A percentile compares a stretch with the other conserved stretches of the same genome.
These are phyloP conservation scores for Scelioninae gen. 1 DNA, from an alignment of 2,888 invertebrate genomes.

Conservation along the genomic window DNA sequence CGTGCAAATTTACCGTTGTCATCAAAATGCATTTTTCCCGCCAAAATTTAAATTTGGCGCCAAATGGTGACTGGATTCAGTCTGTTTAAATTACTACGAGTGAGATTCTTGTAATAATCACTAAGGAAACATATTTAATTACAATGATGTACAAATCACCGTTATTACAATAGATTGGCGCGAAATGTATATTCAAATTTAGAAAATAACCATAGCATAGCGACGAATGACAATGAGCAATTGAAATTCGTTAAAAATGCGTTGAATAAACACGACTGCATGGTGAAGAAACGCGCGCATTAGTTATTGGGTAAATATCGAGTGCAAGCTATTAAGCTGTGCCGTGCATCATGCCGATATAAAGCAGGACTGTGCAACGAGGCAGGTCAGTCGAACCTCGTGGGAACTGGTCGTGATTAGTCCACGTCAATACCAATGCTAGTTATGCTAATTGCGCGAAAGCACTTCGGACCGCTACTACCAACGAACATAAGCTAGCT, in stretches of 20 bases:
- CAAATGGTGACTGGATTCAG: neutral
- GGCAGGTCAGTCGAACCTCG: constrained; percentile 76
- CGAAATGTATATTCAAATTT: constrained; percentile 2
- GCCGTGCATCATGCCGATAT: constrained; percentile 62
- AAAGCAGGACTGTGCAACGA: constrained; percentile 59
- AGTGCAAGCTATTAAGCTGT: constrained; percentile 64
- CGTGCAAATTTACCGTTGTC: neutral
- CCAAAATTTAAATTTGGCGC: neutral
- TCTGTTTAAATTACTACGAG: neutral
- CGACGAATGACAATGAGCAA: constrained; percentile 10
- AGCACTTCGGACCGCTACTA: constrained; percentile 78
- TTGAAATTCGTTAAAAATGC: constrained; percentile 19
- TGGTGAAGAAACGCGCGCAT: constrained; percentile 40
- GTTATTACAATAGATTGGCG: neutral
- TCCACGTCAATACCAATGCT: constrained; percentile 81
- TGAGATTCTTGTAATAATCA: neutral
- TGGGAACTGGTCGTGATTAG: constrained; percentile 82
- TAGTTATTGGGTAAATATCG: constrained; percentile 61
- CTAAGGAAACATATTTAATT: no score
- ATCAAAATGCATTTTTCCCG: constrained; percentile 1
- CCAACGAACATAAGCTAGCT: constrained; percentile 55
- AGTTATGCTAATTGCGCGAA: constrained; percentile 82
- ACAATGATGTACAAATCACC: no score
- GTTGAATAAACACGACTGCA: constrained; percentile 32
- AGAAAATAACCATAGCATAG: neutral